phyloP scores from a whole-genome alignment of 2,888 invertebrate species.

The Crioceris asparagi region DNA sequence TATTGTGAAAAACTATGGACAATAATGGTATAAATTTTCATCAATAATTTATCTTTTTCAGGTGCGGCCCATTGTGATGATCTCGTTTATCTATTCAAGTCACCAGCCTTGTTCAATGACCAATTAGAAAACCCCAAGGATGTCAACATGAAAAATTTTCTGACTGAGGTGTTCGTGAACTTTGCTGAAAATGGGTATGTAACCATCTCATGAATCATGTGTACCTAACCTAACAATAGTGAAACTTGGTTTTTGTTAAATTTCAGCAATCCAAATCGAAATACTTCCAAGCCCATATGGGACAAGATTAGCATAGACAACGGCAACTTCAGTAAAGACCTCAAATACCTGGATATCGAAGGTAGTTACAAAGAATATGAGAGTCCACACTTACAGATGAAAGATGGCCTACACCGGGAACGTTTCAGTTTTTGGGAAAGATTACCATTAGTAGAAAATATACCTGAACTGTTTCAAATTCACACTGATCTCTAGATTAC shows the following conservation, averaged over 20 bases:
- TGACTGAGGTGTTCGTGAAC: slow-evolving; percentile 37
- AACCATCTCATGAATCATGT: background rate
- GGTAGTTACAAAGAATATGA: slow-evolving; percentile 6
- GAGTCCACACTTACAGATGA: slow-evolving; percentile 13
- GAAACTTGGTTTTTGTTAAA: no score
- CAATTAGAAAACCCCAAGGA: slow-evolving; percentile 27
- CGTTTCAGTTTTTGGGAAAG: slow-evolving; percentile 24
- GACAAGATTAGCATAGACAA: background rate
- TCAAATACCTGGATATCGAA: slow-evolving; percentile 15
- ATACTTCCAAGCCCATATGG: no score
- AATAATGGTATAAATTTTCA: no score
- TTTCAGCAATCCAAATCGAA: no score
- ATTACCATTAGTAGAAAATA: slow-evolving; percentile 22
- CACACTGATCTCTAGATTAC: no score
- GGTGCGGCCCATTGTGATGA: slow-evolving; percentile 44
- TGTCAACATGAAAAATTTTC: slow-evolving; percentile 29
- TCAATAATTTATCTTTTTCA: no score
- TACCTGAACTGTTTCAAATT: slow-evolving; percentile 13
- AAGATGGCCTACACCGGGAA: slow-evolving; percentile 17
- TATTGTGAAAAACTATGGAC: no score
- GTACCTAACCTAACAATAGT: no score
- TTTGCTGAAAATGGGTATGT: slow-evolving; percentile 41
- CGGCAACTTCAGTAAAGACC: slow-evolving; percentile 7
- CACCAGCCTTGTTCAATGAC: slow-evolving; percentile 35
- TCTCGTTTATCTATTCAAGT: slow-evolving; percentile 40